These are phyloP conservation scores for Peromyscus maniculatus DNA, from an alignment of 2,113 vertebrate species.

Conservation along the genomic window DNA sequence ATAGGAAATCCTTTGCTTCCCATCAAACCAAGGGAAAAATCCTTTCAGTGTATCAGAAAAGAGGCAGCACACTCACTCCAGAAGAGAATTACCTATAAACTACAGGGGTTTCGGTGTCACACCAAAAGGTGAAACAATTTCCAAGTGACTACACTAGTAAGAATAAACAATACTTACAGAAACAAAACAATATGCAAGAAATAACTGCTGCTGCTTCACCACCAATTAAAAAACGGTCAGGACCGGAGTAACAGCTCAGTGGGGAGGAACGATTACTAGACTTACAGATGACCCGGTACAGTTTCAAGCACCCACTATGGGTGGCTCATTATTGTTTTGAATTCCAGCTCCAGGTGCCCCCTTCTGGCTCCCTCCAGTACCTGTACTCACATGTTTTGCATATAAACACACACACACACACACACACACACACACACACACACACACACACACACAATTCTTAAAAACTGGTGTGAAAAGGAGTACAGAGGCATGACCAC, in stretches of 20 bases:
- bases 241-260: not conserved
- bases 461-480: not conserved
- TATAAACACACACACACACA: not conserved
- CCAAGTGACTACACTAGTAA: not conserved
- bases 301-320: not conserved
- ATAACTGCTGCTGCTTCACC: not conserved
- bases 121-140: not conserved
- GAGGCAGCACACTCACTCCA: not conserved
- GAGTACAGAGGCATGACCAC: not conserved
- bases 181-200: constrained; percentile 12
- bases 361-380: not conserved
- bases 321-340: not conserved
- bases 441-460: no score
- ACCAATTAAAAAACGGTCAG: not conserved
- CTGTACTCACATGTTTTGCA: not conserved
- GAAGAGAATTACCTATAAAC: not conserved
- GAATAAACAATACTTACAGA: not conserved
- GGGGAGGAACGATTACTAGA: not conserved
- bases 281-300: not conserved
- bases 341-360: not conserved
- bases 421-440: not conserved
- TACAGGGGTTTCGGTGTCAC: not conserved
- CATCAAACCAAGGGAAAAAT: not conserved
- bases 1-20: not conserved
- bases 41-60: no score